These are phyloP conservation scores for Bradypodion pumilum DNA, from an alignment of 2,797 vertebrate genomes.

Conservation along the genomic window DNA sequence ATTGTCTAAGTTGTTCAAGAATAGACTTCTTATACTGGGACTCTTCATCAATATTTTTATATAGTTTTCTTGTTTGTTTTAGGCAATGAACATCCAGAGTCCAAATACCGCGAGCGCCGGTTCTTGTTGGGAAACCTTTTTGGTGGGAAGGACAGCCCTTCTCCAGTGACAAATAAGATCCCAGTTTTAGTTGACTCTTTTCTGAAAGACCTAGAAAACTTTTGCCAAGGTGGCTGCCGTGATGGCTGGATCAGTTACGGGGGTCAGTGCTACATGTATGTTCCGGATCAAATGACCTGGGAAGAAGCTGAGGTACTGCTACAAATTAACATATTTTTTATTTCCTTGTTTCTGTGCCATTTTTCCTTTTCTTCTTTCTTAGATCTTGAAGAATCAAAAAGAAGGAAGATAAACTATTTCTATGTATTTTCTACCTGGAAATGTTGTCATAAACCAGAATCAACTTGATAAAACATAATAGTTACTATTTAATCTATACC, in stretches of 20 bases:
- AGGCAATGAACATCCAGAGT: not conserved
- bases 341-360: not conserved
- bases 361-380: not conserved
- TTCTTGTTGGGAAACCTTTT: not conserved
- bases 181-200: not conserved
- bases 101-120: not conserved
- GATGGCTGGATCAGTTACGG: slow-evolving; percentile 15
- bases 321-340: not conserved
- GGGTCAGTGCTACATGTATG: not conserved
- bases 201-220: not conserved
- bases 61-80: not conserved
- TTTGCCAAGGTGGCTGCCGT: slow-evolving; percentile 22
- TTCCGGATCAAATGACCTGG: not conserved
- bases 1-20: too few relatives aligned
- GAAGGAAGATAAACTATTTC: too few relatives aligned
- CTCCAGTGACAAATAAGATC: not conserved
- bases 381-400: not conserved
- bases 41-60: not conserved
- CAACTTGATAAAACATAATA: too few relatives aligned
- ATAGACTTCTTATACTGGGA: not conserved
- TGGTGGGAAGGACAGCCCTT: not conserved
- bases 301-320: not conserved
- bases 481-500: too few relatives aligned
- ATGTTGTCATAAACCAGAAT: too few relatives aligned
- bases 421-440: too few relatives aligned